A percentile compares a stretch with the other conserved stretches of the same genome.
phyloP scores from a whole-genome alignment of 2,113 vertebrate genomes.

The Passer montanus region DNA sequence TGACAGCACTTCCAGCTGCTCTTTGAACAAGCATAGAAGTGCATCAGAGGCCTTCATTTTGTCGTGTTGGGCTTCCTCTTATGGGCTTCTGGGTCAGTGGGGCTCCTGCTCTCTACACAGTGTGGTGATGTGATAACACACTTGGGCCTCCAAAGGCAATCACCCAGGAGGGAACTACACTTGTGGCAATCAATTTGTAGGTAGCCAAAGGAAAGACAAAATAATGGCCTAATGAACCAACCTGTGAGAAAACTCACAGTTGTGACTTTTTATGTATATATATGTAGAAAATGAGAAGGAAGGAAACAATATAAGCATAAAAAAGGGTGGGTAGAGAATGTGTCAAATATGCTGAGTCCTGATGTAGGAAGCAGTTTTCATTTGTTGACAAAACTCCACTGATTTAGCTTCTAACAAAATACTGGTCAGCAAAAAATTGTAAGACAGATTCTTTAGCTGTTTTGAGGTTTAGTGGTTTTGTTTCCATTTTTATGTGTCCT shows the following conservation, averaged over 20 bases:
- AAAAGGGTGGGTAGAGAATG: not conserved
- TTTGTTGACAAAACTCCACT: not conserved
- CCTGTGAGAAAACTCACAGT: not conserved
- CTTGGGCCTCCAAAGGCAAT: not conserved
- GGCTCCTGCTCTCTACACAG: not conserved
- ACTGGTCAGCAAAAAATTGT: not conserved
- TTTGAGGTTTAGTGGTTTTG: not conserved
- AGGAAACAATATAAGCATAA: not conserved
- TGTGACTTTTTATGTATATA: not conserved
- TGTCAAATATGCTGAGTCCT: not conserved
- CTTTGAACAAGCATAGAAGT: constrained; percentile 41
- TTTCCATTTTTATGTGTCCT: not conserved
- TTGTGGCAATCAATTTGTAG: not conserved
- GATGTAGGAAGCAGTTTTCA: not conserved
- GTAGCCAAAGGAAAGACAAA: not conserved
- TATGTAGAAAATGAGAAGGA: not conserved
- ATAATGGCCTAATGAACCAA: not conserved
- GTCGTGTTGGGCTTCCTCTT: not conserved
- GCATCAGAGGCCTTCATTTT: not conserved
- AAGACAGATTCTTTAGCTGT: not conserved
- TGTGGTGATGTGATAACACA: fast-evolving
- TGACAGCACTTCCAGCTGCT: constrained; percentile 30
- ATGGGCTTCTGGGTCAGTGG: not conserved
- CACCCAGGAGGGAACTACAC: not conserved
- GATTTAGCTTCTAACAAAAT: not conserved